Base-by-base conservation (phyloP, 2,888 invertebrate genomes). In the Dryobotodes eremita region DNA sequence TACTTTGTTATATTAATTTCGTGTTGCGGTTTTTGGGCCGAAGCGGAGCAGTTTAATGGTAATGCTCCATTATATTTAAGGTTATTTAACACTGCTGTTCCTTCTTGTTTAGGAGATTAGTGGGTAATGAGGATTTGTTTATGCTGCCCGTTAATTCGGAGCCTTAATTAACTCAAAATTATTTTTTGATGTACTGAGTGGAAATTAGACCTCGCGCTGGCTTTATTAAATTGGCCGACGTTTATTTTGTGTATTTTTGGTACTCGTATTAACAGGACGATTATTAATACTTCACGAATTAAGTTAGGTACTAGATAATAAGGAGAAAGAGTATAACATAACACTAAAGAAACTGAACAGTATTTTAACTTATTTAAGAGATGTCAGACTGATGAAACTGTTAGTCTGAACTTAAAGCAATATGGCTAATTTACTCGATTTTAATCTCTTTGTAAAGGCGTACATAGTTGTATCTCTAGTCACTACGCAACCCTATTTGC, bases 1-100 rank as follows among this genome's bases (percentile, higher is more conserved):
- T 84, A 84, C 82, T 84, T 87, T 89, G 89, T 91, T 90, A 91
- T 93, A 93, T 93, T 94, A 94, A 94, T 94, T 93, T 93, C 89
- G 89, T 90, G 90, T 89, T 91, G 91, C 85, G 92, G 93, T 92
- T 93, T 91, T 90, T 87, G 86, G 91, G 87, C 88, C 88, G 83
- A 91, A 90, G 85, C 89, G 87, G 83, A 83, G 79, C 85, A 88
- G 90, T 91, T 90, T 90, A 91, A 86, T 86, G 83, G 75, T 88
- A 86, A 89, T 89, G 82, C 79, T 74, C 86, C 89, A 88, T 88
- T 89, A 89, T 80, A 87, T 86, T 89, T 87, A 90, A 86, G 85
- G 84, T 87, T 83, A 87, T 89, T 88, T 86, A 86, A 79, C 79
- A 74, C 81, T 84, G 82, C 81, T 83, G 80, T 84, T 88, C 84